phyloP scores from a whole-genome alignment of 2,888 invertebrate species.

The Cenopis cana region DNA sequence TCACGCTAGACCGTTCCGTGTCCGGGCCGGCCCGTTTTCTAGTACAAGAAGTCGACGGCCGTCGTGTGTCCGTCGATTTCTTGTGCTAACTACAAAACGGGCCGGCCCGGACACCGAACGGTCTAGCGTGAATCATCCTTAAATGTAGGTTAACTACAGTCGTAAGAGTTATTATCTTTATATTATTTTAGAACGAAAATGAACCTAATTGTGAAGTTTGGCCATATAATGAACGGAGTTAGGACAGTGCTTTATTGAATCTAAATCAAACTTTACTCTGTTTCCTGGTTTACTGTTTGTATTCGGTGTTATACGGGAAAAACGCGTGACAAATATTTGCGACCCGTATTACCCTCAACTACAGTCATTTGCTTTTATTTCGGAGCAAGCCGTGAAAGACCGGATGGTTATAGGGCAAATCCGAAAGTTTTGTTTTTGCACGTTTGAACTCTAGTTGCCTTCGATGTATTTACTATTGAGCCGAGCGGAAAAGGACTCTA shows the following conservation, averaged over 20 bases:
- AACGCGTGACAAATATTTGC: slow-evolving; percentile 18
- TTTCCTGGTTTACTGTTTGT: slow-evolving; percentile 5
- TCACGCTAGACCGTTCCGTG: too few species aligned
- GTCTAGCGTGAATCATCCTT: too few species aligned
- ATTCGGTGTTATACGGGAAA: background rate
- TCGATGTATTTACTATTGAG: background rate
- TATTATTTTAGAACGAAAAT: slow-evolving; percentile 21
- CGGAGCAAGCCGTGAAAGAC: background rate
- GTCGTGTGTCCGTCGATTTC: too few species aligned
- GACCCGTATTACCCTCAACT: slow-evolving; percentile 7
- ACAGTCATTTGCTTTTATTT: slow-evolving; percentile 27
- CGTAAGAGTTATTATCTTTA: too few species aligned
- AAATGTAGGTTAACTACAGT: background rate
- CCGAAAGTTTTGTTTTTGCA: slow-evolving; percentile 15
- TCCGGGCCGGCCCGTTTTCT: too few species aligned
- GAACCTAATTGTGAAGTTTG: slow-evolving; percentile 33
- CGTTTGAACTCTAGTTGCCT: background rate
- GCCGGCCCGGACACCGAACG: too few species aligned
- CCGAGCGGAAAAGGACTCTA: background rate
- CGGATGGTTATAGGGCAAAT: slow-evolving; percentile 24
- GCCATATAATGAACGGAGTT: slow-evolving; percentile 27
- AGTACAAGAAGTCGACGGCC: too few species aligned
- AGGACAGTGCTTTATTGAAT: slow-evolving; percentile 8
- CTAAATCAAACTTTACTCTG: slow-evolving; percentile 16
- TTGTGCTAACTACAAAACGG: too few species aligned